Base-by-base conservation (phyloP, 2,113 vertebrate genomes). In the Paracyprichromis sp. region DNA sequence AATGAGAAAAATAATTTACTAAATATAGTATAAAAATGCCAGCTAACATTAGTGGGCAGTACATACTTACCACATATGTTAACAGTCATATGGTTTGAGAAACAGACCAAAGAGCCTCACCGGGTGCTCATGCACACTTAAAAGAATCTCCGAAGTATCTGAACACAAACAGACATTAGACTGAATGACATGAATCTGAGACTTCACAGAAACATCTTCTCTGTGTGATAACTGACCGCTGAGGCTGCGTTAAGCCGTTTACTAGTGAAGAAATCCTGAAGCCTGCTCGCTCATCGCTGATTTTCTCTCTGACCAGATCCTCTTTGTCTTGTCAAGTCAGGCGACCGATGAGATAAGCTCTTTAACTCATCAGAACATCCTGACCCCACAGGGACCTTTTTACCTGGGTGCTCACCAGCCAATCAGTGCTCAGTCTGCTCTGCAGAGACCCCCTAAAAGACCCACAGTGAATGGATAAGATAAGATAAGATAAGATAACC, bases 291-390 rank as follows among this genome's bases (percentile, higher is more conserved):
- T 31, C 73, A 50, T 52, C 9, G 9, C 69, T 34, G 47, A 5
- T 63, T 85, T 71, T 17, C 86, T 81, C 61, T 16, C 1, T 7
- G 3, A 12, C n/a, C 13, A 36, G 38, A 29, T 61, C 29, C 43
- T 21, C n/a, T 54, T 12, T 6, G 7, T 31, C 53, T 50, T 10
- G 63, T 1, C 52, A 80, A 19, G 83, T 81, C 84, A 89, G 34
- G 71, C 80, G 88, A 83, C 86, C 19, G 76, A 43, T 13, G 45
- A 54, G 52, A 4, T 93, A 94, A 95, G 87, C 93, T 91, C 85
- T 71, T 90, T 95, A 95, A 79, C 86, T 19, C 38, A 57, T 73
- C 86, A 73, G 93, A 84, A 94, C 89, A 87, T n/a, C 2, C 71
- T 83, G 92, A 86, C 86, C 90, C 45, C 4, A 24, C 45, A 2